Evolutionary conservation across 2,113 vertebrate genomes (phyloP), one percentile per base, ranked within the genome.

Genomic region (Ivindomyrus marchei): DNA sequence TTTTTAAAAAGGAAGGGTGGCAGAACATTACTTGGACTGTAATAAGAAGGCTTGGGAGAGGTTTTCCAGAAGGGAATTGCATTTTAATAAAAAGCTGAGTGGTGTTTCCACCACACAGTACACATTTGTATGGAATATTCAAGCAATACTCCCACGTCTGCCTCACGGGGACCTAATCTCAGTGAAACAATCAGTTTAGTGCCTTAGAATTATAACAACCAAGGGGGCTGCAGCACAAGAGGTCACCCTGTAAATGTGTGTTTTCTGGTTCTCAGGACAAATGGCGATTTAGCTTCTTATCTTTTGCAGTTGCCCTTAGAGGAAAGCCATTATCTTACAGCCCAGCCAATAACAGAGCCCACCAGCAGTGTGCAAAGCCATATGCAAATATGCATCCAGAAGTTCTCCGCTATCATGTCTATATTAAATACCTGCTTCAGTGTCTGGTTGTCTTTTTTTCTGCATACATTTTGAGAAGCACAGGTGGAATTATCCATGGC

Each of bases 261-360:
- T 91, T 90, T 83, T 58, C 85, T 88, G 89, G 15, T 91, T 90
- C 93, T 87, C 86, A 66, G 93, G 93, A 91, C 52, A 87, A 91
- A 45, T 56, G 50, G 92, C 86, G 89, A 93, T 93, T 93, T 92
- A 94, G 92, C 93, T 92, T 58, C 90, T 91, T 80, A 91, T 92
- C 92, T 93, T 91, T 92, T 93, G 93, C 93, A 94, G 92, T 91
- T 91, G 88, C 89, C 83, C 49, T 88, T n/a, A 88, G 91, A 92
- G 91, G 90, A 93, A 95, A 94, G 93, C 93, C 93, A 94, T 95
- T 94, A 94, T 92, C 92, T 92, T 84, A 89, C 90, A 92, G 91
- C 88, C 87, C 31, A 91, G 91, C 92, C 91, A 92, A 90, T 92
- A 89, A 90, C 92, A 88, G 90, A 88, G 46, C 90, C 74, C 88